A percentile compares a stretch with the other conserved stretches of the same genome.
phyloP scores from a whole-genome alignment of 2,797 vertebrate genomes.

The Nannoperca obscura region DNA sequence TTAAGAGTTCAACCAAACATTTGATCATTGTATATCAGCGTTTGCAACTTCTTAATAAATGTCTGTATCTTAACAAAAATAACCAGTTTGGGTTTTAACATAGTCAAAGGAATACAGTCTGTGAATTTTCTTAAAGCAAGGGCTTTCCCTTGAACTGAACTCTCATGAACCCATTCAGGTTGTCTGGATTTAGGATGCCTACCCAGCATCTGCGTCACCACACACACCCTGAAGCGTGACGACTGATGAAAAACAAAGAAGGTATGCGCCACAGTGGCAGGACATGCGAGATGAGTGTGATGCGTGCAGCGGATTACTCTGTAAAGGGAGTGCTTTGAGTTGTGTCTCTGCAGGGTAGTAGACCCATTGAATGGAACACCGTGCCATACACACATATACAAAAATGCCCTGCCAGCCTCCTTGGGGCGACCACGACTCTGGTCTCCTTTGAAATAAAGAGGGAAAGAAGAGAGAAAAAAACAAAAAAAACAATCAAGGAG shows the following conservation, averaged over 20 bases:
- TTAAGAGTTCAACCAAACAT: not conserved
- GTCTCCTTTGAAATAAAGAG: constrained; percentile 38
- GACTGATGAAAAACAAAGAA: constrained; percentile 57
- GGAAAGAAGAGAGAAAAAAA: constrained; percentile 8
- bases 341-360: constrained; percentile 35
- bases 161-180: constrained; percentile 33
- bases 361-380: constrained; percentile 40
- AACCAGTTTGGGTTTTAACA: not conserved
- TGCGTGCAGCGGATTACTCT: constrained; percentile 48
- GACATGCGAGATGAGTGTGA: constrained; percentile 31
- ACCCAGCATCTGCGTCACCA: constrained; percentile 38
- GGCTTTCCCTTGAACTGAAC: constrained; percentile 20
- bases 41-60: not conserved
- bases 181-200: constrained; percentile 47
- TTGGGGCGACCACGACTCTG: constrained; percentile 38
- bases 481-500: constrained; percentile 19
- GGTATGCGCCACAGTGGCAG: constrained; percentile 58
- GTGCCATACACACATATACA: constrained; percentile 35
- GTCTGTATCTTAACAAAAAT: not conserved
- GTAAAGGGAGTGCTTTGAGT: constrained; percentile 61
- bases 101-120: not conserved
- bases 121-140: not conserved
- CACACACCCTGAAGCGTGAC: constrained; percentile 37
- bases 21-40: not conserved
- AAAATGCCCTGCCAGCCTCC: constrained; percentile 40